Conservation (phyloP, 2,797 vertebrate genomes). For the Melanotaenia nigrans region DNA sequence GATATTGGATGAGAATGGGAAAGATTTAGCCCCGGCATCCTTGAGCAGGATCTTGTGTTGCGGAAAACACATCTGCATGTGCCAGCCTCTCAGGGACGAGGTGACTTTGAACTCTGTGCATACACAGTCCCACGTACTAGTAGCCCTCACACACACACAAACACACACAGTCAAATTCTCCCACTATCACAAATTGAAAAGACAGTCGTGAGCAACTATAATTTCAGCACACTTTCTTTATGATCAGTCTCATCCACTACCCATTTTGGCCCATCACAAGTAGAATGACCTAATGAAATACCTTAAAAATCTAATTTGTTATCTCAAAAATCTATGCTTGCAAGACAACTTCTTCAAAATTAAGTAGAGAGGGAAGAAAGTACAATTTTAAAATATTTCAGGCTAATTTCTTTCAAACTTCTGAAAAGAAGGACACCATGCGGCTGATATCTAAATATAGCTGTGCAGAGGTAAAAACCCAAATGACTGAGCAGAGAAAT, state of each 20-base stretch:
- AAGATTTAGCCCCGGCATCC: slow-evolving; percentile 42
- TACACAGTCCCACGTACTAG: slow-evolving; percentile 45
- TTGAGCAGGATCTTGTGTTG: slow-evolving; percentile 43
- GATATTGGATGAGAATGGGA: slow-evolving; percentile 72
- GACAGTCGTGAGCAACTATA: slow-evolving; percentile 39
- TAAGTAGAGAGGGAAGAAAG: background rate
- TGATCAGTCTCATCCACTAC: slow-evolving; percentile 61
- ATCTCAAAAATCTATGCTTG: slow-evolving; percentile 16
- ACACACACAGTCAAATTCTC: slow-evolving; percentile 44
- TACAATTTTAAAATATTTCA: background rate
- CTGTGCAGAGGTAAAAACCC: slow-evolving; percentile 38
- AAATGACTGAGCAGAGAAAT: slow-evolving; percentile 54
- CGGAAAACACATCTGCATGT: slow-evolving; percentile 50
- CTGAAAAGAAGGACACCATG: background rate
- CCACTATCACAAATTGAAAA: slow-evolving; percentile 62
- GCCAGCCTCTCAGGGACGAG: slow-evolving; percentile 74
- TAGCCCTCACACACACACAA: slow-evolving; percentile 21
- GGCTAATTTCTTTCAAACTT: slow-evolving; percentile 9
- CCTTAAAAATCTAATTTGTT: slow-evolving; percentile 19
- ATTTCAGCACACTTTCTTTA: slow-evolving; percentile 60
- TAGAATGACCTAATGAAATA: slow-evolving; percentile 55
- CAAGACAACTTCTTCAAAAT: background rate
- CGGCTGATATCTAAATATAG: slow-evolving; percentile 32
- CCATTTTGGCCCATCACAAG: slow-evolving; percentile 38
- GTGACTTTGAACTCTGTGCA: slow-evolving; percentile 81